Evolutionary conservation across 2,113 vertebrate species (phyloP), one percentile per base, ranked within the genome.

Genomic region (Sebastes schlegelii): DNA sequence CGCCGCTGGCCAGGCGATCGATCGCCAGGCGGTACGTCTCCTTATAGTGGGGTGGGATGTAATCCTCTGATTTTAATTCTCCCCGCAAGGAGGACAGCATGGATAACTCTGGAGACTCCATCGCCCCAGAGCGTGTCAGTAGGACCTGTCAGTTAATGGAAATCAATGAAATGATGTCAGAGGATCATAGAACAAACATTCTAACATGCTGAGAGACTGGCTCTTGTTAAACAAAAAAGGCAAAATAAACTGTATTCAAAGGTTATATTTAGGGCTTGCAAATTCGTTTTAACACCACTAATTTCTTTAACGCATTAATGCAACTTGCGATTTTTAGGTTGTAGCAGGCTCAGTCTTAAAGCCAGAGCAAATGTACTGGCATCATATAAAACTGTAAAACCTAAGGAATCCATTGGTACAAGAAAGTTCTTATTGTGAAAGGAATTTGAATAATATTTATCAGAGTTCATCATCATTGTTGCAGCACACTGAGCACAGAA

Each of bases 11-110:
- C n/a, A 99, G 93, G 49, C 63, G 89, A 90, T 99, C 97, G 5
- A 99, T 96, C 1, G 98, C 98, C 86, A 99, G 77, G 4, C 98
- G 95, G 82, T 99, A 99, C 42, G 96, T 94, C 85, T 99, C 98
- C 88, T 97, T 99, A 77, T 99, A 99, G 89, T 99, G 97, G 19
- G 98, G 97, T 74, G 97, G 96, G 66, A 99, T 95, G 68, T 94
- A 97, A 83, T 96, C 96, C 58, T 98, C 97, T 19, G 95, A 82
- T 92, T 93, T 96, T 46, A 93, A 94, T 40, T 98, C 97, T 55
- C 97, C 97, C 51, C 96, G 96, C 79, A 98, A 74, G 3, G 98
- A 99, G 0, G 98, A 99, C 10, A 98, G 91, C 77, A 94, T 79
- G 46, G 98, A 99, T 3, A 97, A 95, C 12, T 93, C 76, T 13